Conservation (phyloP, 2,113 vertebrate genomes). For the Myotis yumanensis region DNA sequence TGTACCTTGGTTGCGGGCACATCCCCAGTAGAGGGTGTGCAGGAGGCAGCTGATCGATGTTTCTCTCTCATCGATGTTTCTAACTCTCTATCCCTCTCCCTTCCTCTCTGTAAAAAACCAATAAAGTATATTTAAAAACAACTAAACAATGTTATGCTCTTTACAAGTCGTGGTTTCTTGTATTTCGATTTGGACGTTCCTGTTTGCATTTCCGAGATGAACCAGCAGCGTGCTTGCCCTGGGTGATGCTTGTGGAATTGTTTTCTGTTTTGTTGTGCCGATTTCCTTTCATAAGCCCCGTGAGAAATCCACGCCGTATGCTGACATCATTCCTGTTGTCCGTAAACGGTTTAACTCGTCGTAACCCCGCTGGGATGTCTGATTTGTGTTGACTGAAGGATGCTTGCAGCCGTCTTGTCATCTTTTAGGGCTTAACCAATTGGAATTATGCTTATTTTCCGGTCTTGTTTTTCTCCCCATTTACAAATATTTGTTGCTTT, state of each 20-base stretch:
- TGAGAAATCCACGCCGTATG: not conserved
- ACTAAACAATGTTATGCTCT: not conserved
- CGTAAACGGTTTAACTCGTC: not conserved
- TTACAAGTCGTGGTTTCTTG: not conserved
- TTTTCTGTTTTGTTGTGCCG: not conserved
- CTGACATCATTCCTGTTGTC: not conserved
- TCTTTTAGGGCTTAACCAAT: not conserved
- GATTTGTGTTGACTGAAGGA: not conserved
- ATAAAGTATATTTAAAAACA: too few relatives aligned
- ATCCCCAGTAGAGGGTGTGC: too few relatives aligned
- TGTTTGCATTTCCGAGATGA: slow-evolving; percentile 5
- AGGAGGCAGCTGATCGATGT: too few relatives aligned
- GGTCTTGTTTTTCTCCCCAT: not conserved
- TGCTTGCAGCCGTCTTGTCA: not conserved
- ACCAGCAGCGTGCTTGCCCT: not conserved
- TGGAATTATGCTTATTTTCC: not conserved
- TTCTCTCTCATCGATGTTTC: too few relatives aligned
- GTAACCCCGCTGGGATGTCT: not conserved
- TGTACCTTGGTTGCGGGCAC: too few relatives aligned
- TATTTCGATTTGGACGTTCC: not conserved
- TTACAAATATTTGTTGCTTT: not conserved
- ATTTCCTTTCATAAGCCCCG: not conserved
- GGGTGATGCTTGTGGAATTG: not conserved
- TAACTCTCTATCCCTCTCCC: too few relatives aligned
- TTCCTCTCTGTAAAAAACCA: too few relatives aligned